Conservation (phyloP, 2,797 vertebrate species). For the Myotis pilosus region DNA sequence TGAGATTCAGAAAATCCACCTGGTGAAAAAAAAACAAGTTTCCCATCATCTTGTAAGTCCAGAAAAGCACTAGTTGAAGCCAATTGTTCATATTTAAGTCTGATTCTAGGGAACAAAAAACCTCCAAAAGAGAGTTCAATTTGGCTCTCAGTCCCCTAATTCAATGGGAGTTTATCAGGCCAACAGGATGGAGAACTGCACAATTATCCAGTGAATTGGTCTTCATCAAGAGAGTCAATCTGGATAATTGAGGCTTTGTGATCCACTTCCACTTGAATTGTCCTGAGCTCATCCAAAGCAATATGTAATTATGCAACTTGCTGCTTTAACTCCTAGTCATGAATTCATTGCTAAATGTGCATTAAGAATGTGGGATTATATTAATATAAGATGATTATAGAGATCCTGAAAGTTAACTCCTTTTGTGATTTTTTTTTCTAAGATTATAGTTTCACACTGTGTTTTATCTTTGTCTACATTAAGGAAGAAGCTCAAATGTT, state of each 20-base stretch:
- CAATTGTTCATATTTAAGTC: slow-evolving; percentile 30
- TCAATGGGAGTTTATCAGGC: slow-evolving; percentile 51
- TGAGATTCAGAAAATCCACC: slow-evolving; percentile 68
- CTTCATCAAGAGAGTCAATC: slow-evolving; percentile 63
- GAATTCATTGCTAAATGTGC: slow-evolving; percentile 56
- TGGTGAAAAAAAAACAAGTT: background rate
- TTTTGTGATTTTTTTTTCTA: slow-evolving; percentile 46
- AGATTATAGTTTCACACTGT: slow-evolving; percentile 17
- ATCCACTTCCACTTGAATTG: slow-evolving; percentile 68
- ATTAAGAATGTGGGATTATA: slow-evolving; percentile 45
- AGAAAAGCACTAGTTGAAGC: background rate
- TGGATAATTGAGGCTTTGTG: slow-evolving; percentile 70
- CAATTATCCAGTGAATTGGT: slow-evolving; percentile 61
- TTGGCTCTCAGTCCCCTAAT: background rate
- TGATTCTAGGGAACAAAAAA: background rate
- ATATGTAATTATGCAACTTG: slow-evolving; percentile 62
- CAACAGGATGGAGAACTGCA: slow-evolving; percentile 39
- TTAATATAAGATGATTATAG: slow-evolving; percentile 65
- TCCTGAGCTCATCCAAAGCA: slow-evolving; percentile 51
- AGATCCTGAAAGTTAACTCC: slow-evolving; percentile 56
- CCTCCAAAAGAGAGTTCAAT: background rate
- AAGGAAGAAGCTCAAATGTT: slow-evolving; percentile 55
- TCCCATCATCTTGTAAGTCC: background rate
- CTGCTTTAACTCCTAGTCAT: slow-evolving; percentile 53
- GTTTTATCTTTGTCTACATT: slow-evolving; percentile 43